A percentile compares a stretch with the other conserved stretches of the same genome.
Evolutionary conservation across 2,113 vertebrate species (phyloP).

Genomic region (Pomatostomus ruficeps): DNA sequence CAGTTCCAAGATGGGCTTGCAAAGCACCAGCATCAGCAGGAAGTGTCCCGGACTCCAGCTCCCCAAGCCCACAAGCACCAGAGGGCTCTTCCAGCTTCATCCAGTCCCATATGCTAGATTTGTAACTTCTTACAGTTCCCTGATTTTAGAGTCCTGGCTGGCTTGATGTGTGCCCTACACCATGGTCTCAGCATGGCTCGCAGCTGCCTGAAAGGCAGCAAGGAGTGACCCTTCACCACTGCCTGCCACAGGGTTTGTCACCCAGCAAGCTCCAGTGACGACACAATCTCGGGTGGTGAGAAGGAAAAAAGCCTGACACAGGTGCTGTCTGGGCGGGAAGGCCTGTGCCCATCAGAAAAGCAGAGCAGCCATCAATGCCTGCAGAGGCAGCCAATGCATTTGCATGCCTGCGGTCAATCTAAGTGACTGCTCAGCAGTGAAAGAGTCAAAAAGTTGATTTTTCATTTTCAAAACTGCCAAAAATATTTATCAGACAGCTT

Average conservation of each 20-base stretch:
- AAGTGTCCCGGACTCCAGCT: background rate
- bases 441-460: background rate
- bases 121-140: background rate
- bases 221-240: background rate
- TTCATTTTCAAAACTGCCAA: background rate
- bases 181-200: background rate
- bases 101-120: background rate
- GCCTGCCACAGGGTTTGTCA: background rate
- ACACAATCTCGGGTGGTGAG: accelerated
- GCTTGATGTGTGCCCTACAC: accelerated
- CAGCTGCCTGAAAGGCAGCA: background rate
- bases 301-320: background rate
- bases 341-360: background rate
- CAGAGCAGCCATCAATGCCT: background rate
- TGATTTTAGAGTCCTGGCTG: background rate
- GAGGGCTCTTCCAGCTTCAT: background rate
- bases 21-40: background rate
- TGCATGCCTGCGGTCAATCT: background rate
- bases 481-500: background rate
- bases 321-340: background rate
- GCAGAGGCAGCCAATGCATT: background rate
- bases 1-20: background rate
- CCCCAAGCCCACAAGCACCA: background rate
- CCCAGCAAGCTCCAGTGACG: background rate
- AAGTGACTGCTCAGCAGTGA: background rate